Conservation (phyloP, 2,888 invertebrate genomes). For the Abrostola tripartita region DNA sequence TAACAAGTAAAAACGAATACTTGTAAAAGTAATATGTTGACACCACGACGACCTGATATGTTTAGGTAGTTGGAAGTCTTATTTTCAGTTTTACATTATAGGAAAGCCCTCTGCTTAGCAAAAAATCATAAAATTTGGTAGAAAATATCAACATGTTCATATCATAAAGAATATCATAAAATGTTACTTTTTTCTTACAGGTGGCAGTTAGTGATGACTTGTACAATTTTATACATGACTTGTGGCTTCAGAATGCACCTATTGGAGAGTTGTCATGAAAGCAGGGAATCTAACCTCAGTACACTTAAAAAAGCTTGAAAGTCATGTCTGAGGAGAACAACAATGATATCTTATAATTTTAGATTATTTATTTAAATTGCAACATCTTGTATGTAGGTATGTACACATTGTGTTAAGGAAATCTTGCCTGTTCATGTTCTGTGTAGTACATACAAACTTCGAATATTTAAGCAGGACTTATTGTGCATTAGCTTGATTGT, state of each 20-base stretch:
- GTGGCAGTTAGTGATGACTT: conserved; percentile 97
- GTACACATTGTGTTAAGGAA: conserved; percentile 20
- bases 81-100: too few species aligned
- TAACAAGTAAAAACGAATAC: too few species aligned
- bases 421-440: conserved; percentile 10
- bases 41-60: too few species aligned
- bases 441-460: conserved; percentile 2
- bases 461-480: not conserved
- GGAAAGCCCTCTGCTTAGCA: too few species aligned
- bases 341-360: conserved; percentile 23
- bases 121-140: too few species aligned
- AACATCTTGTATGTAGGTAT: conserved; percentile 14
- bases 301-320: conserved; percentile 31
- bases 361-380: conserved; percentile 28
- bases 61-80: too few species aligned
- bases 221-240: conserved; percentile 97
- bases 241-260: conserved; percentile 99
- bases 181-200: conserved; percentile 77
- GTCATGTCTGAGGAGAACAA: conserved; percentile 31
- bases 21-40: too few species aligned
- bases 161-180: not conserved
- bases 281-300: conserved; percentile 15
- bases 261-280: conserved; percentile 97
- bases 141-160: too few species aligned
- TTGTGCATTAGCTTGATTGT: not conserved